Conservation (phyloP, 2,888 invertebrate genomes). For the Limnephilus marmoratus region DNA sequence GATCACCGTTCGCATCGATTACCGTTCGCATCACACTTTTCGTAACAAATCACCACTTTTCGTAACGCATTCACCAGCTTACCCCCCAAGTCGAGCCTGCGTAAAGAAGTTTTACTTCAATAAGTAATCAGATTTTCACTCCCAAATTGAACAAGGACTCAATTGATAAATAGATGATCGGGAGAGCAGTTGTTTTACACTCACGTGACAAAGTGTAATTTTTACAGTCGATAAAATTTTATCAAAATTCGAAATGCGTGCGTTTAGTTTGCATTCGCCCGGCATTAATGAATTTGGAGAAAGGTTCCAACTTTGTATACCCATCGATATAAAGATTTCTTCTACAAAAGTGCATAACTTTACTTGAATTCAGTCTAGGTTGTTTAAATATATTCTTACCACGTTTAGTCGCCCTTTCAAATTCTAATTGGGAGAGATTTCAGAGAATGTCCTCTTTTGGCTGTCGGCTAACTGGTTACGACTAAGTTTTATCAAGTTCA, state of each 20-base stretch:
- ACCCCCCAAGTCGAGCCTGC: too few relatives aligned
- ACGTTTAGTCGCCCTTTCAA: slow-evolving; percentile 2
- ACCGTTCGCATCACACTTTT: too few relatives aligned
- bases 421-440: background rate
- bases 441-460: background rate
- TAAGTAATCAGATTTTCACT: background rate
- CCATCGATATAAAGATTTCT: too few relatives aligned
- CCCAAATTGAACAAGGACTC: background rate
- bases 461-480: background rate
- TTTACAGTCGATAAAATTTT: background rate
- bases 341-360: background rate
- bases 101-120: too few relatives aligned
- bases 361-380: background rate
- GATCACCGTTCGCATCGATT: too few relatives aligned
- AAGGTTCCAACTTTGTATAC: background rate
- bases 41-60: too few relatives aligned
- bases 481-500: background rate
- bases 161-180: too few relatives aligned
- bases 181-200: too few relatives aligned
- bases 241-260: background rate
- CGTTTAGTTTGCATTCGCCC: background rate
- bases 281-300: background rate
- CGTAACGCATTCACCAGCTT: too few relatives aligned
- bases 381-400: background rate
- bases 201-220: too few relatives aligned